Base-by-base conservation (phyloP, 2,888 invertebrate genomes). In the Hypselothyrea guttata region DNA sequence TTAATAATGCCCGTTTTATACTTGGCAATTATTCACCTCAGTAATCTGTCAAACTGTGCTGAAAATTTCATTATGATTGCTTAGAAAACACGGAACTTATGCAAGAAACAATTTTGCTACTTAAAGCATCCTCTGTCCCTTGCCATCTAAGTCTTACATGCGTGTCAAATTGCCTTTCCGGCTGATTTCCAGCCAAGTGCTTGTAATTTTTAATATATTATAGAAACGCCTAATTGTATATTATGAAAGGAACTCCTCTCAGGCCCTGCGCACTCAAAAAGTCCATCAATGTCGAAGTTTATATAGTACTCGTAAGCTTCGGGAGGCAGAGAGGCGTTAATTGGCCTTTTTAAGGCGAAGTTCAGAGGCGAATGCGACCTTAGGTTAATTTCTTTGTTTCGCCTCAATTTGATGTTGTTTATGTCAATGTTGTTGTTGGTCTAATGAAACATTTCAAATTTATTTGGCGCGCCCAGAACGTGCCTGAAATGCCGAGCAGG, bases 381-480 rank as follows among this genome's bases (percentile, higher is more conserved):
- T 38, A 35, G 28, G 37, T 57, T 57, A 51, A 68, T 62, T 72
- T 61, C 62, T 51, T 67, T 70, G 67, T 44, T 48, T 44, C 16
- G 22, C 41, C 15, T 18, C 66, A 38, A 35, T 51, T 22, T 44
- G 30, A 15, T 16, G n/a, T 7, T 22, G n/a, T 1, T 15, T 18
- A 8, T 37, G 31, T 7, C 40, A 18, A 11, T 42, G 27, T 18
- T 45, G 33, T 15, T 44, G 41, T 15, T 33, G 38, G 16, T 22
- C 18, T 68, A 62, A 70, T 72, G 73, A 72, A 72, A 72, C 58
- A 68, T 54, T 58, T 52, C 22, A 46, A 70, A 58, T 72, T 62
- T 70, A 68, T 68, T 62, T 72, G 49, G 34, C 57, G 30, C 53
- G 47, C 62, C 68, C 62, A 38, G 47, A 62, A 72, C 70, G 70